Base-by-base conservation (phyloP, 2,888 invertebrate genomes). In the Acleris holmiana region DNA sequence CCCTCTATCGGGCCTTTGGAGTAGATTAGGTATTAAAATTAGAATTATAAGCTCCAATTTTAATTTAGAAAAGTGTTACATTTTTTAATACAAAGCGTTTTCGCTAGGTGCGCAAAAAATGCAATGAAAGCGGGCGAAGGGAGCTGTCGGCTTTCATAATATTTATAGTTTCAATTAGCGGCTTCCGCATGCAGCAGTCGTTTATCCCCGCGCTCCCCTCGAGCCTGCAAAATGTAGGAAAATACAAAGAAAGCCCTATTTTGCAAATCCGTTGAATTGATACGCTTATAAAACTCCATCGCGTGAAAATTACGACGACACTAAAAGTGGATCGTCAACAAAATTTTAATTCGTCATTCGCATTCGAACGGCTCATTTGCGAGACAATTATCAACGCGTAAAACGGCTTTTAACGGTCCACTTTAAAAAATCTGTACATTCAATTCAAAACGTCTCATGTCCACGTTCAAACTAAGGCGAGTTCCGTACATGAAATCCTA, bases 131-230 rank as follows among this genome's bases (percentile, higher is more conserved):
- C 82, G 76, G 73, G 77, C 76, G 73, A 73, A 79, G 77, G 74
- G 83, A 85, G 85, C 83, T 78, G 83, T 78, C 82, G 76, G 79
- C 73, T 78, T 84, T 83, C 65, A 65, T 65, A 65, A 84, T 89
- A 90, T 89, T 90, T 89, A 89, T 89, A 88, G 89, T 89, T 89
- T 89, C 88, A 90, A 90, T 90, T 90, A 90, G 83, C 82, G 79
- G 80, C 71, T 77, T 82, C 82, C 76, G 85, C 86, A 86, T 82
- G 84, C 84, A 77, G 77, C 78, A 75, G 75, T 75, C 75, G 75
- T 82, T 73, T 71, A 74, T 72, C 72, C 69, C 70, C 72, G 73
- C 75, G 71, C 70, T 76, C 63, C 57, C 63, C 58, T 46, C 53
- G 47, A 7, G 74, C 75, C 77, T 75, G 57, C 67, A 53, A 47